Conservation (phyloP, 2,888 invertebrate species). For the Esperia sulphurella region DNA sequence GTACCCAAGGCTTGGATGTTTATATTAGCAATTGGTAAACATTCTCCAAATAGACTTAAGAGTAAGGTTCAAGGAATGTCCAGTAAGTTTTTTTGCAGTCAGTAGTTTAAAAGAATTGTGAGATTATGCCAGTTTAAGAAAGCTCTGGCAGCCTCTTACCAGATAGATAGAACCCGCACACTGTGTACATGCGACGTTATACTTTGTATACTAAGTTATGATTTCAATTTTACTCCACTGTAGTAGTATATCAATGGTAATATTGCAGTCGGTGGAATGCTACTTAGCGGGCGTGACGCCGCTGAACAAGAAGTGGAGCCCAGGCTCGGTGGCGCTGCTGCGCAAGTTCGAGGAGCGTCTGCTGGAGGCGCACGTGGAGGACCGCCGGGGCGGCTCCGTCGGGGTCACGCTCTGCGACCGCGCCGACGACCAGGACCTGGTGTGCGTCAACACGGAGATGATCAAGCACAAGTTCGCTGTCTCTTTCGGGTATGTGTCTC, state of each 20-base stretch:
- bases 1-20: too few species aligned
- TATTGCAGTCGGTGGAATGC: constrained; percentile 54
- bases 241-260: not conserved
- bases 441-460: constrained; percentile 63
- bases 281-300: constrained; percentile 63
- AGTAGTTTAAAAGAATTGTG: too few species aligned
- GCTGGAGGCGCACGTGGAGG: constrained; percentile 52
- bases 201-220: too few species aligned
- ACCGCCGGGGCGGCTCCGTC: constrained; percentile 42
- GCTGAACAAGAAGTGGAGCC: constrained; percentile 55
- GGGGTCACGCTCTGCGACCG: constrained; percentile 53
- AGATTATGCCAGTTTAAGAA: too few species aligned
- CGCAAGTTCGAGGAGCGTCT: constrained; percentile 32
- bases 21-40: too few species aligned
- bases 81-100: too few species aligned
- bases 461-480: constrained; percentile 60
- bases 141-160: too few species aligned
- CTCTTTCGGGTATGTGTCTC: constrained; percentile 48
- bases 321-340: constrained; percentile 48
- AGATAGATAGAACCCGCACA: too few species aligned
- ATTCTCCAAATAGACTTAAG: too few species aligned
- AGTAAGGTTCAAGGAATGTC: too few species aligned
- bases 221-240: too few species aligned
- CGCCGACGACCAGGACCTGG: constrained; percentile 32
- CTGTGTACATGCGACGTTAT: too few species aligned